phyloP scores from a whole-genome alignment of 2,888 invertebrate genomes.

The Ecdyonurus torrentis region DNA sequence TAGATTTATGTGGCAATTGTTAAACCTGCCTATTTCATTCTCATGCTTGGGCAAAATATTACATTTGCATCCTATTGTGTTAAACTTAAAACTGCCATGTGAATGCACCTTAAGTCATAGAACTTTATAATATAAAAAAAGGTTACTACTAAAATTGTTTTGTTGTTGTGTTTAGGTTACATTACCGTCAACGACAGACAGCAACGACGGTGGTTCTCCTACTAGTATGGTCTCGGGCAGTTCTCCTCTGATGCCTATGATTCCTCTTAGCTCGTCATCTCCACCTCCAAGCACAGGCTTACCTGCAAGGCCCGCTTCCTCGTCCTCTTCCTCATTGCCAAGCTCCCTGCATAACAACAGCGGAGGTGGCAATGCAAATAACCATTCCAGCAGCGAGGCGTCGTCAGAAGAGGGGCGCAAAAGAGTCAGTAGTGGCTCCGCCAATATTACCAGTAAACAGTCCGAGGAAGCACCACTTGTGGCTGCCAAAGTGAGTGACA shows the following conservation, averaged over 20 bases:
- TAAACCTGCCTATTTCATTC: no score
- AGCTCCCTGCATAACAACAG: conserved; percentile 49
- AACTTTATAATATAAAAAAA: no score
- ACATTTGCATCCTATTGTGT: no score
- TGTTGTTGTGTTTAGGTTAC: conserved; percentile 28
- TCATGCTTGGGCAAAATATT: no score
- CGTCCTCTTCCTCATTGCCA: not conserved
- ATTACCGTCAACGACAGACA: conserved; percentile 64
- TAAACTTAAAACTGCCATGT: no score
- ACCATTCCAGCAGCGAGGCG: not conserved
- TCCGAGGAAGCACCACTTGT: not conserved
- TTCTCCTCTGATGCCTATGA: conserved; percentile 58
- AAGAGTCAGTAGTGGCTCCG: not conserved
- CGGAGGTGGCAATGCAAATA: conserved; percentile 41
- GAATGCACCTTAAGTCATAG: no score
- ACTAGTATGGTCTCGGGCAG: conserved; percentile 70
- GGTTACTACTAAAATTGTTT: no score
- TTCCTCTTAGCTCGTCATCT: conserved; percentile 28
- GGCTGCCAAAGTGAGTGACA: not conserved
- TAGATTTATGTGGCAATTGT: no score
- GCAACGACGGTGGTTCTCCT: conserved; percentile 65
- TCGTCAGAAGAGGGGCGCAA: not conserved
- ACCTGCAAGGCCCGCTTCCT: not conserved
- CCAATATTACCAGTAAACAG: not conserved
- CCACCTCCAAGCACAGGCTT: conserved; percentile 20